Evolutionary conservation across 2,888 invertebrate genomes (phyloP).

Genomic region (Bhutanitis thaidina): DNA sequence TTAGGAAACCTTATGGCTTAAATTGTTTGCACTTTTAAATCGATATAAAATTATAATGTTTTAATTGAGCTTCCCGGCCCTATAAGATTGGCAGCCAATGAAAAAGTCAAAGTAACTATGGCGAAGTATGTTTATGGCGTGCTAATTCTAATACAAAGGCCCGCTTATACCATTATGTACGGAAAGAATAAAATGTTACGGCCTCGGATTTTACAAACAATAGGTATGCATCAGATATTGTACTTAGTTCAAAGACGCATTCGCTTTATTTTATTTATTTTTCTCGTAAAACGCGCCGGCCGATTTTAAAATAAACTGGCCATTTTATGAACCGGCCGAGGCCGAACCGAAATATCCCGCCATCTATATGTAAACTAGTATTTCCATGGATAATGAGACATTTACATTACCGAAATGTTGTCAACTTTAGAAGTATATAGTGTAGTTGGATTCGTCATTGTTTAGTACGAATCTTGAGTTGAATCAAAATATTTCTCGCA

Average conservation of each 20-base stretch:
- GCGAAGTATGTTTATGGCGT: slow-evolving; percentile 22
- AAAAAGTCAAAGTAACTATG: slow-evolving; percentile 14
- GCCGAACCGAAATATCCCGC: slow-evolving; percentile 49
- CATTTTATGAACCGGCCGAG: slow-evolving; percentile 59
- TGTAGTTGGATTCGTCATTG: no score
- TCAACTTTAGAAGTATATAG: slow-evolving; percentile 1
- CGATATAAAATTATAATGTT: no score
- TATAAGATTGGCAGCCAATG: slow-evolving; percentile 3
- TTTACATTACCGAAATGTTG: not conserved
- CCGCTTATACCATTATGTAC: slow-evolving; percentile 35
- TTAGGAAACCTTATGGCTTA: no score
- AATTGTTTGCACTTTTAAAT: no score
- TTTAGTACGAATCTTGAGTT: no score
- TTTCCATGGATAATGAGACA: slow-evolving; percentile 19
- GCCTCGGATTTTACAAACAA: slow-evolving; percentile 30
- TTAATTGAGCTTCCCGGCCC: no score
- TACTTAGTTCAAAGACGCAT: slow-evolving; percentile 24
- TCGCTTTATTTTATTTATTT: slow-evolving; percentile 44
- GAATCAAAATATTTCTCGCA: no score
- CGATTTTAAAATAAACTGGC: slow-evolving; percentile 61
- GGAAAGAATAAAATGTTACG: slow-evolving; percentile 34
- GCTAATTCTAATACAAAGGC: slow-evolving; percentile 41
- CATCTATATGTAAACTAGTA: slow-evolving; percentile 33
- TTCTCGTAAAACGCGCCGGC: slow-evolving; percentile 49
- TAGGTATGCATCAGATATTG: slow-evolving; percentile 27